phyloP scores from a whole-genome alignment of 2,888 invertebrate genomes.

The Caenorhabditis sp. region DNA sequence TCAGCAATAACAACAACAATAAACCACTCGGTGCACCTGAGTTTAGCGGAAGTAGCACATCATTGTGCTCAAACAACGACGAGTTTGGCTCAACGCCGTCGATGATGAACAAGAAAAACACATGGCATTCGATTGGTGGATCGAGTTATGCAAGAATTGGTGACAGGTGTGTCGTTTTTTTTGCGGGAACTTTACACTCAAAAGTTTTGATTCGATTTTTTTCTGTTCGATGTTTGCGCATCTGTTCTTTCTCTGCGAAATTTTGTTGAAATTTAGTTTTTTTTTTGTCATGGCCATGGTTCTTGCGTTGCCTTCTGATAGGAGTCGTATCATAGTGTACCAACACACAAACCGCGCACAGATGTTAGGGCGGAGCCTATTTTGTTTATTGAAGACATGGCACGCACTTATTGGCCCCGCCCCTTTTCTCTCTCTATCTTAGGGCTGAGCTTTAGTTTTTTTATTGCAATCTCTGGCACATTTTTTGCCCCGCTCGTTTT shows the following conservation, averaged over 20 bases:
- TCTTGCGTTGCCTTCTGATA: too few relatives aligned
- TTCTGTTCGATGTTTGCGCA: constrained; percentile 3
- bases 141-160: constrained; percentile 41
- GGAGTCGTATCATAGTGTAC: too few relatives aligned
- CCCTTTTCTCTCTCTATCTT: too few relatives aligned
- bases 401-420: too few relatives aligned
- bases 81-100: constrained; percentile 4
- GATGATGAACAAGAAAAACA: constrained; percentile 10
- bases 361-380: too few relatives aligned
- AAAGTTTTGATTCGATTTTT: background rate
- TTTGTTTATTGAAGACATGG: too few relatives aligned
- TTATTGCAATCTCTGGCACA: too few relatives aligned
- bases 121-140: constrained; percentile 30
- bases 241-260: constrained; percentile 5
- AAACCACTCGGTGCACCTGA: constrained; percentile 32
- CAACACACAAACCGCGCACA: too few relatives aligned
- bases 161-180: constrained; percentile 32
- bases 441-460: too few relatives aligned
- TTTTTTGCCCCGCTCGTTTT: too few relatives aligned
- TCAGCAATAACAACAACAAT: too few relatives aligned
- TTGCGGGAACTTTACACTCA: constrained; percentile 8
- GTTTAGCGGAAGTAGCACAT: constrained; percentile 25
- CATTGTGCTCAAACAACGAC: constrained; percentile 30
- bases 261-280: background rate
- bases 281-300: too few relatives aligned